Evolutionary conservation across 2,888 invertebrate species (phyloP).

Genomic region (Margaritifera margaritifera): DNA sequence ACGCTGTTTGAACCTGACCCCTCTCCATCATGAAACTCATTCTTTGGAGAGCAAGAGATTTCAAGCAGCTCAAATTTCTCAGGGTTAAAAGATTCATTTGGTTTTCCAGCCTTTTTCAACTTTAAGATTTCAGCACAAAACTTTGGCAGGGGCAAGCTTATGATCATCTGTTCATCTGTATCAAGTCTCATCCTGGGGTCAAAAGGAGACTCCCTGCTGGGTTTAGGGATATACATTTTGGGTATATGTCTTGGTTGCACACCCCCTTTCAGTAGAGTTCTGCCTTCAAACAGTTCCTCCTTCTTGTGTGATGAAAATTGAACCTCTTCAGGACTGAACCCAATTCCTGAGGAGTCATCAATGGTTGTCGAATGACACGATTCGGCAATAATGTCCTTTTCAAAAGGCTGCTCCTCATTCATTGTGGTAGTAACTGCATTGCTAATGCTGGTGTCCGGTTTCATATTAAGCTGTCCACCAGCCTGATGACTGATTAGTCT

Average conservation of each 20-base stretch:
- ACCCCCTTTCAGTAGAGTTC: constrained; percentile 50
- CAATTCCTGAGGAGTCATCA: too few species aligned
- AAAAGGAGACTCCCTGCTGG: constrained; percentile 21
- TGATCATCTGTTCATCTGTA: neutral
- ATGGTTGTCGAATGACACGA: too few species aligned
- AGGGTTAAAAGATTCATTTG: too few species aligned
- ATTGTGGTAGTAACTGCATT: too few species aligned
- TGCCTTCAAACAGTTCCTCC: constrained; percentile 42
- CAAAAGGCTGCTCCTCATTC: too few species aligned
- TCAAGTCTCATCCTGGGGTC: constrained; percentile 30
- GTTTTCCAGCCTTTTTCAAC: too few species aligned
- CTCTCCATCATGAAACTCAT: too few species aligned
- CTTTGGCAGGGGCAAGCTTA: constrained; percentile 21
- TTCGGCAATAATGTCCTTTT: too few species aligned
- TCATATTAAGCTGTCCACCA: constrained; percentile 7
- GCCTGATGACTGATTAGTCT: constrained; percentile 17
- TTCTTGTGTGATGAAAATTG: neutral
- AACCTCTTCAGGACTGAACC: constrained; percentile 1
- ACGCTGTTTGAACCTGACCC: too few species aligned
- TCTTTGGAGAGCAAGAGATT: too few species aligned
- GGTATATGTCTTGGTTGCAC: constrained; percentile 50
- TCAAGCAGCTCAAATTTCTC: too few species aligned
- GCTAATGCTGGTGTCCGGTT: too few species aligned
- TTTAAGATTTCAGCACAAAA: constrained; percentile 17
- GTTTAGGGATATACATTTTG: constrained; percentile 30